Evolutionary conservation across 1,140 invertebrate genomes (phyloP).

Genomic region (Bombus terrestris): DNA sequence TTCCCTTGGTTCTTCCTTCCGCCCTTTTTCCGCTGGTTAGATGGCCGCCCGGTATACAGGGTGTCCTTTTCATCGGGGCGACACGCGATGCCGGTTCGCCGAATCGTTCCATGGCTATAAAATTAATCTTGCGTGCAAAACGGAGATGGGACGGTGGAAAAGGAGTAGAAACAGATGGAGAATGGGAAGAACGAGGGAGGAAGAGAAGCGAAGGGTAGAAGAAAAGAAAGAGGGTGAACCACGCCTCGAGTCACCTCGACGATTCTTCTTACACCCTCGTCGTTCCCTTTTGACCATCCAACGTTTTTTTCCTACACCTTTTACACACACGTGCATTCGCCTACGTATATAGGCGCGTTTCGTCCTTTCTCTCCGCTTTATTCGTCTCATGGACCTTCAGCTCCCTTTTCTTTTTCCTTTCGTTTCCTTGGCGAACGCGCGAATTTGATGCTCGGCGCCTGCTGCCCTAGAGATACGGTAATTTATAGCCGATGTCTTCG

Average conservation of each 20-base stretch:
- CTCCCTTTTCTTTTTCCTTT: not conserved
- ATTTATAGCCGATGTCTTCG: conserved; percentile 45
- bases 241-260: conserved; percentile 34
- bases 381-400: conserved; percentile 30
- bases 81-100: conserved; percentile 48
- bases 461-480: conserved; percentile 57
- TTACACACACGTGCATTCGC: not conserved
- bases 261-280: conserved; percentile 33
- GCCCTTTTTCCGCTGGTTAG: conserved; percentile 36
- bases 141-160: conserved; percentile 52
- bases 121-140: conserved; percentile 69
- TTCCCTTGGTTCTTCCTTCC: conserved; percentile 35
- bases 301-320: not conserved
- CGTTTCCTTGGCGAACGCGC: conserved; percentile 39
- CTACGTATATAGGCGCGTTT: not conserved
- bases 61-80: conserved; percentile 55
- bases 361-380: not conserved
- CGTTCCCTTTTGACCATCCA: not conserved
- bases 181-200: not conserved
- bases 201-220: not conserved
- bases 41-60: conserved; percentile 29
- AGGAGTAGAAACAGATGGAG: conserved; percentile 47
- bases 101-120: conserved; percentile 59
- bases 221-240: conserved; percentile 30
- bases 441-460: conserved; percentile 60